phyloP scores from a whole-genome alignment of 2,797 vertebrate species.

The Heteromormyrus szaboi region DNA sequence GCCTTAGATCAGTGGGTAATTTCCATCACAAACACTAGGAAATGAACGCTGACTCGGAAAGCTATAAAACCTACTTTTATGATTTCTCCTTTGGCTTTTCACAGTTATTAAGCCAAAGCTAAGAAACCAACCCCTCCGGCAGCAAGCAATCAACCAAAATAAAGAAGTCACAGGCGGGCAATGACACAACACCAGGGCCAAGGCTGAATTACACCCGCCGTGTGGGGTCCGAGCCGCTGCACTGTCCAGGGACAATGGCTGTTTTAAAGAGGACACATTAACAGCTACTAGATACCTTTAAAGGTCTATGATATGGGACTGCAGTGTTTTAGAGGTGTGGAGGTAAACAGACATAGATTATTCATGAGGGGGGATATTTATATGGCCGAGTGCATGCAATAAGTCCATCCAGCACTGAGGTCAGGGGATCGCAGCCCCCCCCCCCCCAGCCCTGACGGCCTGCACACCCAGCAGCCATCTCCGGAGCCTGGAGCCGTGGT shows the following conservation, averaged over 20 bases:
- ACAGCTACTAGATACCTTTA: background rate
- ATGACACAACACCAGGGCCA: background rate
- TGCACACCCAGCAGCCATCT: background rate
- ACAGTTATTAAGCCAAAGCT: background rate
- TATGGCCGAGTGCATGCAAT: constrained; percentile 4
- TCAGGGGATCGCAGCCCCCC: background rate
- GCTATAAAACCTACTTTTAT: background rate
- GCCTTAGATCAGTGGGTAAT: background rate
- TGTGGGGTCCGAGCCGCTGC: background rate
- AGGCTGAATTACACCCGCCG: background rate
- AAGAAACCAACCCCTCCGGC: background rate
- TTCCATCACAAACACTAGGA: background rate
- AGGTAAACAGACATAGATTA: constrained; percentile 14
- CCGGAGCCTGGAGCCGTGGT: background rate
- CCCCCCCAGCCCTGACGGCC: constrained; percentile 12
- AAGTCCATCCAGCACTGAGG: background rate
- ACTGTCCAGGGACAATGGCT: background rate
- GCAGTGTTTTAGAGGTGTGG: background rate
- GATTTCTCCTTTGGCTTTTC: background rate
- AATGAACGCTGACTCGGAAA: background rate
- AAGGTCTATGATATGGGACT: background rate
- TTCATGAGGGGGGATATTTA: constrained; percentile 18
- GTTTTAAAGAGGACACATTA: constrained; percentile 1
- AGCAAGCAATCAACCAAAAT: background rate
- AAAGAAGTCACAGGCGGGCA: background rate